A percentile compares a stretch with the other conserved stretches of the same genome.
These are phyloP conservation scores for Papilio protenor DNA, from an alignment of 2,888 invertebrate genomes.

Conservation along the genomic window DNA sequence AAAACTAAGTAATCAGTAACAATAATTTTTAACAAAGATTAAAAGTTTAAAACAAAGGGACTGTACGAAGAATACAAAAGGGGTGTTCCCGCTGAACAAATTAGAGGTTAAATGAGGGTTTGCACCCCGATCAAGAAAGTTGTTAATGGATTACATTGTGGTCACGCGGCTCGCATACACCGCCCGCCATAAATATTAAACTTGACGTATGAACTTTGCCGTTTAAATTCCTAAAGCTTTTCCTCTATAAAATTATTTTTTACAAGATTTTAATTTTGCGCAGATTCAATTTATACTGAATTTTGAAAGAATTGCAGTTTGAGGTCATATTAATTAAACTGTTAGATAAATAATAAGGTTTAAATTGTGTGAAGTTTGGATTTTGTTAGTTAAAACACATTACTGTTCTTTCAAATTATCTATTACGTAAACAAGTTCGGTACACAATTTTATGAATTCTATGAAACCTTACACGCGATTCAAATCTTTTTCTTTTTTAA, in stretches of 20 bases:
- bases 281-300: background rate
- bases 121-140: constrained; percentile 56
- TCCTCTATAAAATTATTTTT: constrained; percentile 4
- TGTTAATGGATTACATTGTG: constrained; percentile 63
- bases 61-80: constrained; percentile 33
- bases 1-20: too few relatives aligned
- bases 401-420: background rate
- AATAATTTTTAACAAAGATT: background rate
- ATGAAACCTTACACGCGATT: too few relatives aligned
- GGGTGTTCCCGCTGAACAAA: constrained; percentile 36
- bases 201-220: constrained; percentile 50
- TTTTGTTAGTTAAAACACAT: background rate
- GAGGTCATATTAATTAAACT: background rate
- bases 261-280: background rate
- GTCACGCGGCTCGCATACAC: constrained; percentile 52
- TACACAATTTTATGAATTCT: too few relatives aligned
- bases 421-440: too few relatives aligned
- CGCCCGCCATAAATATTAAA: constrained; percentile 52
- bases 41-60: constrained; percentile 30
- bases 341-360: background rate
- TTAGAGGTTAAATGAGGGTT: constrained; percentile 51
- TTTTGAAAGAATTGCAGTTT: background rate
- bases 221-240: constrained; percentile 33
- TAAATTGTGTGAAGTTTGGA: background rate
- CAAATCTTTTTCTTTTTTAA: too few relatives aligned